Base-by-base conservation (phyloP, 2,888 invertebrate genomes). In the Xestia xanthographa region DNA sequence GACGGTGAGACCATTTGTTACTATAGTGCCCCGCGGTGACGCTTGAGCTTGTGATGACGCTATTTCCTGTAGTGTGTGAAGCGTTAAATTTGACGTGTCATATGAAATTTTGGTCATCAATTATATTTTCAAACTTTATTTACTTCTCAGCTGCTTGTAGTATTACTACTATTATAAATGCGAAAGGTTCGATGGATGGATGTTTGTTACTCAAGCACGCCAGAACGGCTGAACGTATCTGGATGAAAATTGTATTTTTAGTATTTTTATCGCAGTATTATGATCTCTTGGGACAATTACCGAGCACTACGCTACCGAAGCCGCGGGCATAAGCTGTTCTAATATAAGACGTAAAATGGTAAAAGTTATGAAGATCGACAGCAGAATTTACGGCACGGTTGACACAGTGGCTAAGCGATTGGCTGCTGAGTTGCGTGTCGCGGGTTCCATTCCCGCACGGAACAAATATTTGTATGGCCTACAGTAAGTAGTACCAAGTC, bases 1-100 rank as follows among this genome's bases (percentile, higher is more conserved):
- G 72, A 65, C 65, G 41, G 77, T 58, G 56, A n/a, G 43, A 85
- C 72, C 83, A 87, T 87, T 88, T 88, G 81, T 87, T 80, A 86
- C 82, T 67, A 62, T 48, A 68, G 75, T 72, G 75, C 69, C 84
- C 84, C 83, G 86, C 73, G 79, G 88, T 71, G 82, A 79, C 60
- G 81, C 63, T 77, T 75, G 75, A 53, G 38, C 45, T 77, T 77
- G 60, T 82, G 78, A 74, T 84, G 79, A 81, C 74, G 73, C 79
- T 74, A 86, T 87, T 87, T 87, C 87, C 87, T 87, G 86, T 77
- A 48, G 66, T 71, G 20, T 65, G 45, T 82, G 73, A 66, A 41
- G 79, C 72, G 69, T 84, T 43, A 72, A 81, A 81, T 74, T 69
- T 56, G 20, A 80, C 22, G 41, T 69, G 68, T 76, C 71, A 67